Base-by-base conservation (phyloP, 2,797 vertebrate genomes). In the Phalanger gymnotis region DNA sequence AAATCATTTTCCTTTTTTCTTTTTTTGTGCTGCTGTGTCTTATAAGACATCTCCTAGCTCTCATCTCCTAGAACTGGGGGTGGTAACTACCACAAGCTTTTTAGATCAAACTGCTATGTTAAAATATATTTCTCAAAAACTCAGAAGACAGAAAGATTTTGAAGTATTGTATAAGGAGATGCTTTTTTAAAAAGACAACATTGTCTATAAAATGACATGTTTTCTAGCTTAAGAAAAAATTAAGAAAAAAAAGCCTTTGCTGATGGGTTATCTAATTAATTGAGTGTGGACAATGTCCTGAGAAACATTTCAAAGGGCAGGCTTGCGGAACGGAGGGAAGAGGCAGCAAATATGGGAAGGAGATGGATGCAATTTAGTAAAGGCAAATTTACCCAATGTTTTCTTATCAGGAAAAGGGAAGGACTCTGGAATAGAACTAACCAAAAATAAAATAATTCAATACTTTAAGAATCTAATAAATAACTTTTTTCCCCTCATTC, bases 151-250 rank as follows among this genome's bases (percentile, higher is more conserved):
- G 90, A 96, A 93, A 92, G 92, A 96, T 92, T 31, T 94, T 66
- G 66, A 92, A 54, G 94, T 95, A 95, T 96, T 58, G 53, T 95
- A 94, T 95, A 96, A 97, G 94, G 90, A 81, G 90, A 66, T 52
- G n/a, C 51, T 58, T 97, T 93, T 94, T 95, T 96, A 98, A 96
- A 97, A 95, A 96, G 91, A 94, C 58, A 95, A 92, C n/a, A 55
- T 53, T 47, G 89, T 93, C 94, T 95, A 92, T 7, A 92, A 93
- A 96, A 96, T 92, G 90, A 90, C 2, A 51, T 51, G 47, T 93
- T 66, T 92, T 95, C 97, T 73, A 57, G 93, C 73, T 96, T 93
- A 81, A 47, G 73, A 10, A 10, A 16, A n/a, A n/a, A n/a, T n/a
- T n/a, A n/a, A n/a, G 14, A 53, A 54, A 31, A 56, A 31, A 61